A percentile compares a stretch with the other conserved stretches of the same genome.
These are phyloP conservation scores for Macrosiphum euphorbiae DNA, from an alignment of 2,888 invertebrate species.

Conservation along the genomic window DNA sequence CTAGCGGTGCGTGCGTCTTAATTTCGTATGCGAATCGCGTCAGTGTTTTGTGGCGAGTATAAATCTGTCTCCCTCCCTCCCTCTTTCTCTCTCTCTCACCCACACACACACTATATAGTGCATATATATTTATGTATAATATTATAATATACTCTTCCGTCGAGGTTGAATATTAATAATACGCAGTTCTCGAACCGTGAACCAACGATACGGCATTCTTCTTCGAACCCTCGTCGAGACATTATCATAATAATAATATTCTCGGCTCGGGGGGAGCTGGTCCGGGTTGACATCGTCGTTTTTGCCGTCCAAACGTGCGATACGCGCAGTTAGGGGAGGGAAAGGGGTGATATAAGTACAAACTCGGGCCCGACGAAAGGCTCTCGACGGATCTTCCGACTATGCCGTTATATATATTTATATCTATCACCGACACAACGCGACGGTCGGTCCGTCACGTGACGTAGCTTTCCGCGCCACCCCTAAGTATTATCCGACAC, in stretches of 20 bases:
- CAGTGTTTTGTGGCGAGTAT: constrained; percentile 43
- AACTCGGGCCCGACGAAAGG: background rate
- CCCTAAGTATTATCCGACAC: background rate
- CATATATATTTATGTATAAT: background rate
- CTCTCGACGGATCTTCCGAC: background rate
- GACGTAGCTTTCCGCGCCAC: background rate
- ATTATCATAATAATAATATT: constrained; percentile 5
- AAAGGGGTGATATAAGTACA: background rate
- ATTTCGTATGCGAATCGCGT: constrained; percentile 58
- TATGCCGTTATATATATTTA: background rate
- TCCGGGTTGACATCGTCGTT: constrained; percentile 2
- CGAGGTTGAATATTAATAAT: constrained; percentile 26
- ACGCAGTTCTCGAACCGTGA: constrained; percentile 26
- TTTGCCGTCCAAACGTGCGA: constrained; percentile 9
- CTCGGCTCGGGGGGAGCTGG: background rate
- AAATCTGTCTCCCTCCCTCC: constrained; percentile 4
- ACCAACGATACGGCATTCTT: constrained; percentile 29
- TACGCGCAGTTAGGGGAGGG: background rate
- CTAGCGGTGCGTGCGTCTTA: background rate
- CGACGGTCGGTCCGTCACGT: background rate
- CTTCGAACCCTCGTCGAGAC: constrained; percentile 28
- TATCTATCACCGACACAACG: background rate
- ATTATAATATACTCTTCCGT: constrained; percentile 18
- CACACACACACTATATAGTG: background rate
- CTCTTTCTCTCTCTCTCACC: background rate